These are phyloP conservation scores for rabbit (Oryctolagus cuniculus) DNA, from an alignment of 2,113 vertebrate genomes.

Conservation along the genomic window DNA sequence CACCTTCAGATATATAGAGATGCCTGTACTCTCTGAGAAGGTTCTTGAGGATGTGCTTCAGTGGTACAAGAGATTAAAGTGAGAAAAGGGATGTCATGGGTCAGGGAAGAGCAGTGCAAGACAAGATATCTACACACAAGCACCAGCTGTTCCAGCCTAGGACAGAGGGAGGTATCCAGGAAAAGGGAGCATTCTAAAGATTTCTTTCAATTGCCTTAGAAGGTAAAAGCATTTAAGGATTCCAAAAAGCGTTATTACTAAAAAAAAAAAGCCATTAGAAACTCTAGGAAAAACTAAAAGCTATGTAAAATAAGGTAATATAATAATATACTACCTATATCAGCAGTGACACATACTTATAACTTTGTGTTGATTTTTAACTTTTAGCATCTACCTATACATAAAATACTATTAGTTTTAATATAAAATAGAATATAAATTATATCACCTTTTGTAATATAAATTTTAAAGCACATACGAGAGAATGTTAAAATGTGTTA, in stretches of 20 bases:
- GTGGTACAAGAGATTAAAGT: not conserved
- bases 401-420: not conserved
- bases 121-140: not conserved
- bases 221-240: not conserved
- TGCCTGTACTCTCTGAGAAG: not conserved
- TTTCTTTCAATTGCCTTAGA: not conserved
- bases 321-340: not conserved
- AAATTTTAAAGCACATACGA: slow-evolving; percentile 7
- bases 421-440: slow-evolving; percentile 11
- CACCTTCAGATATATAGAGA: slow-evolving; percentile 6
- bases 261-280: not conserved
- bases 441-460: not conserved
- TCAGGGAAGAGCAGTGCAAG: not conserved
- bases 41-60: not conserved
- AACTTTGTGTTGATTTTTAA: slow-evolving; percentile 40
- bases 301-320: not conserved
- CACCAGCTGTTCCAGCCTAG: not conserved
- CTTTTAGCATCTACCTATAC: not conserved
- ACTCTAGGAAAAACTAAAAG: not conserved
- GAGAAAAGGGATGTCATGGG: not conserved
- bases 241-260: not conserved
- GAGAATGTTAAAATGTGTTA: no score
- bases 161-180: not conserved
- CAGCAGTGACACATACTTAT: not conserved
- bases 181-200: not conserved